Evolutionary conservation across 2,888 invertebrate species (phyloP).

Genomic region (Polia nebulosa): DNA sequence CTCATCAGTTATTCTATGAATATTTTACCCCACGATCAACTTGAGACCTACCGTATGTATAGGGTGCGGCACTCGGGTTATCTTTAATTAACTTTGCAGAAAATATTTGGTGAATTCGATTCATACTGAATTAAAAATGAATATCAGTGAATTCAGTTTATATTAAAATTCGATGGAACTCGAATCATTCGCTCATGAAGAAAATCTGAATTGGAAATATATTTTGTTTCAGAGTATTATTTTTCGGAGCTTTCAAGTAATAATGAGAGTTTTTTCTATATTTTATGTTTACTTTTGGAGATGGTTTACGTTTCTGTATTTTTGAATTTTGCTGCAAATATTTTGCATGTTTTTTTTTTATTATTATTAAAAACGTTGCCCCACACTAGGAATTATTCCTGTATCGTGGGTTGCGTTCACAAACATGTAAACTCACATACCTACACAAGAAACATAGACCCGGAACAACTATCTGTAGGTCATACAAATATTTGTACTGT

Average conservation of each 20-base stretch:
- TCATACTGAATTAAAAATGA: constrained; percentile 17
- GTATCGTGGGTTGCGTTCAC: too few relatives aligned
- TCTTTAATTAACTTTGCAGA: constrained; percentile 50
- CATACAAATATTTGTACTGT: too few relatives aligned
- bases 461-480: too few relatives aligned
- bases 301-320: background rate
- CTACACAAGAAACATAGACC: too few relatives aligned
- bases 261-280: background rate
- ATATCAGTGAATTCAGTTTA: background rate
- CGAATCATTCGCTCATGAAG: background rate
- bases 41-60: constrained; percentile 25
- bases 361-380: too few relatives aligned
- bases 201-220: constrained; percentile 4
- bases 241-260: background rate
- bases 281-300: background rate
- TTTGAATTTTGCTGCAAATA: background rate
- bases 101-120: constrained; percentile 26
- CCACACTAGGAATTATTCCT: too few relatives aligned
- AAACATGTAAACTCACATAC: too few relatives aligned
- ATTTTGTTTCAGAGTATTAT: background rate
- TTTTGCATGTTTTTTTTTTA: background rate
- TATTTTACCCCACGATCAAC: constrained; percentile 55
- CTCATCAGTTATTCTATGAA: constrained; percentile 68
- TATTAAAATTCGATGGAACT: constrained; percentile 21
- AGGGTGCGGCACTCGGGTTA: background rate